Percentiles rank a stretch among this genome's conserved stretches.
These are phyloP conservation scores for Naja naja DNA, from an alignment of 2,113 vertebrate genomes.

Conservation along the genomic window DNA sequence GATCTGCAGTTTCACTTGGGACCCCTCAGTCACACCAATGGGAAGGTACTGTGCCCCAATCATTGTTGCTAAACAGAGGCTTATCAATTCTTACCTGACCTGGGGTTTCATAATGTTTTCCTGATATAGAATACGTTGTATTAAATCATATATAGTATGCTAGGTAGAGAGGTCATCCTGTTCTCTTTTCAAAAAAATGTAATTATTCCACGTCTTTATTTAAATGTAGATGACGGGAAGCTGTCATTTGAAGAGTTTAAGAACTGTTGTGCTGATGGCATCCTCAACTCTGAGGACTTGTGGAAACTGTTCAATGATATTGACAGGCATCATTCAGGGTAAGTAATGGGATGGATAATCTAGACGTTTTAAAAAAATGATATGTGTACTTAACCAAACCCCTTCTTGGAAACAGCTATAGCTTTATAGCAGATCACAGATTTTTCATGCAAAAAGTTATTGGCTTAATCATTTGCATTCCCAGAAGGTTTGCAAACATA, in stretches of 20 bases:
- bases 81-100: neutral
- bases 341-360: constrained; percentile 50
- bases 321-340: constrained; percentile 86
- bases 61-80: neutral
- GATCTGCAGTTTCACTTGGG: neutral
- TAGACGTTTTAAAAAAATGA: neutral
- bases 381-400: neutral
- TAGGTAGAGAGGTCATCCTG: neutral
- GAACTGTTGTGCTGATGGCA: constrained; percentile 90
- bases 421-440: neutral
- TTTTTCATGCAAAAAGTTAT: neutral
- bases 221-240: constrained; percentile 87
- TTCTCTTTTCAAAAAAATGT: constrained; percentile 36
- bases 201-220: constrained; percentile 48
- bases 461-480: neutral
- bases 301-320: constrained; percentile 89
- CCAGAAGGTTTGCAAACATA: neutral
- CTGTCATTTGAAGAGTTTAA: constrained; percentile 97
- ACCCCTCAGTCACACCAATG: neutral
- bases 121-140: neutral
- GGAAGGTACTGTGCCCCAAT: neutral
- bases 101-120: neutral
- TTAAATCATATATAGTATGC: neutral
- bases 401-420: neutral
- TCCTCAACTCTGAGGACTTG: constrained; percentile 88